Conservation (phyloP, 2,113 vertebrate genomes). For the Octodon degus region DNA sequence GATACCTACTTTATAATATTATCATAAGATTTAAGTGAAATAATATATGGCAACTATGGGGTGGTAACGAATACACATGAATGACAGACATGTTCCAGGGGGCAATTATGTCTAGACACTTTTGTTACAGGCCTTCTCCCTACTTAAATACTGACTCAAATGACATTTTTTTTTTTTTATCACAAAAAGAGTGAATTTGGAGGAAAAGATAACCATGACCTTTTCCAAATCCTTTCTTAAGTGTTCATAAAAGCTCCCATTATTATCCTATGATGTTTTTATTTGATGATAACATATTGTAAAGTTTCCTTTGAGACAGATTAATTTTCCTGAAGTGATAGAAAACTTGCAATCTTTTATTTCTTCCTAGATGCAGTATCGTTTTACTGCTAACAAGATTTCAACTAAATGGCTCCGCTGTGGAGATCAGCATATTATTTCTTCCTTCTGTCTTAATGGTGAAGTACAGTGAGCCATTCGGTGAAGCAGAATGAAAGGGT, state of each 20-base stretch:
- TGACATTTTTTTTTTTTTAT: background rate
- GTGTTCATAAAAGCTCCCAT: slow-evolving; percentile 5
- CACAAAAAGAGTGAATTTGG: background rate
- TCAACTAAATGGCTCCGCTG: background rate
- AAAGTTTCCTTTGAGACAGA: slow-evolving; percentile 35
- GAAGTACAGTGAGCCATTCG: background rate
- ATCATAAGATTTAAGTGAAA: slow-evolving; percentile 47
- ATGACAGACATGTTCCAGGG: background rate
- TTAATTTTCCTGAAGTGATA: slow-evolving; percentile 47
- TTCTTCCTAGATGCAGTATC: slow-evolving; percentile 44
- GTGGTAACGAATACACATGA: background rate
- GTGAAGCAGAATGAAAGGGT: slow-evolving; percentile 2
- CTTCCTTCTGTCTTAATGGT: slow-evolving; percentile 24
- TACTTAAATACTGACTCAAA: slow-evolving; percentile 43
- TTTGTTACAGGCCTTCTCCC: background rate
- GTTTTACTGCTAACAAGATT: slow-evolving; percentile 60
- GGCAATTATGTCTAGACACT: background rate
- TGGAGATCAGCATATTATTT: background rate
- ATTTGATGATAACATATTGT: background rate
- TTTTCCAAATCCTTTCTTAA: slow-evolving; percentile 35
- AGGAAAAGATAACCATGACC: background rate
- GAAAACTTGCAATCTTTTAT: slow-evolving; percentile 42
- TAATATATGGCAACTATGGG: background rate
- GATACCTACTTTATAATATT: background rate
- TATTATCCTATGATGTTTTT: slow-evolving; percentile 29